These are phyloP conservation scores for Colius striatus DNA, from an alignment of 2,113 vertebrate species.

Conservation along the genomic window DNA sequence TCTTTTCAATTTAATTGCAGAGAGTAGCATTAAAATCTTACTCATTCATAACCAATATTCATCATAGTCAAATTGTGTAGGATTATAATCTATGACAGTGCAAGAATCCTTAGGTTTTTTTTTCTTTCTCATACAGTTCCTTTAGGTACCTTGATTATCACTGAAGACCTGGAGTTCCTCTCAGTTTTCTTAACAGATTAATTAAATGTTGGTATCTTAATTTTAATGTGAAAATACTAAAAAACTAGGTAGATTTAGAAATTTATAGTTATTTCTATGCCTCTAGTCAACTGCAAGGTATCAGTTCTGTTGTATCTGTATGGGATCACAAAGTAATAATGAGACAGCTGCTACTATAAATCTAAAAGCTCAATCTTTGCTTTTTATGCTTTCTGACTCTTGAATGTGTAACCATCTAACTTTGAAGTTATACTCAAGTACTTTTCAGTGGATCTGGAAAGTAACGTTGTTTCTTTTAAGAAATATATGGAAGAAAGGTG, in stretches of 20 bases:
- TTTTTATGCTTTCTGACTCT: not conserved
- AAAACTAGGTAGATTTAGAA: not conserved
- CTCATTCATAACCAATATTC: not conserved
- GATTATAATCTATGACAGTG: not conserved
- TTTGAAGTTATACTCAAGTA: not conserved
- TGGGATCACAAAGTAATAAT: not conserved
- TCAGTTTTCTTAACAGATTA: not conserved
- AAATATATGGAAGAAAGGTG: not conserved
- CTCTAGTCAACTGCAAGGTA: not conserved
- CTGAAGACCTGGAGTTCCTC: not conserved
- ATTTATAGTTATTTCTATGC: not conserved
- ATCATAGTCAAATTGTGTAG: not conserved
- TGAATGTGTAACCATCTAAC: not conserved
- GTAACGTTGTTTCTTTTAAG: not conserved
- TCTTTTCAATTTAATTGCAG: not conserved
- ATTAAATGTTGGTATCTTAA: not conserved
- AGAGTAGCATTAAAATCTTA: not conserved
- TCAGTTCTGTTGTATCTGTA: not conserved
- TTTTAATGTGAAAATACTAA: not conserved
- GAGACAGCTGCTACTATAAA: not conserved
- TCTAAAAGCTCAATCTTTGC: not conserved
- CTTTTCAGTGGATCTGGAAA: not conserved
- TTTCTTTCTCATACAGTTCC: not conserved
- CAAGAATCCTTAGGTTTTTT: not conserved
- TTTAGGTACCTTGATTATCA: not conserved